phyloP scores from a whole-genome alignment of 64 coral and sea anemone genomes.

The Trachythela sp. region DNA sequence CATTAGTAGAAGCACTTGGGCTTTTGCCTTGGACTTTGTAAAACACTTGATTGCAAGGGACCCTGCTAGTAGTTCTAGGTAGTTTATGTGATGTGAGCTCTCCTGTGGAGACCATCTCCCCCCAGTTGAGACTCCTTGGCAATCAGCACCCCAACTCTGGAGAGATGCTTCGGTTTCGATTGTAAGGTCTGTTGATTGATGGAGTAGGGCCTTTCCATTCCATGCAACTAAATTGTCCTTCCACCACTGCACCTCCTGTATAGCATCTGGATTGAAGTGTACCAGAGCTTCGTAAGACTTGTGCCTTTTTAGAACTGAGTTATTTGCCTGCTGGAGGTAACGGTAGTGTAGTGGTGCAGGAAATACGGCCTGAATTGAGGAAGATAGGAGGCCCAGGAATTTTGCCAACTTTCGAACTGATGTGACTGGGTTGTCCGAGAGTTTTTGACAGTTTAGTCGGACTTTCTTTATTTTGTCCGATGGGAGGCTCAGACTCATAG shows the following conservation, averaged over 20 bases:
- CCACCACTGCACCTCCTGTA: constrained; percentile 16
- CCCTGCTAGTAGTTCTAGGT: constrained; percentile 35
- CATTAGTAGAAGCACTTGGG: constrained; percentile 35
- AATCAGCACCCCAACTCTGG: constrained; percentile 27
- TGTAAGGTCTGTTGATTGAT: not conserved
- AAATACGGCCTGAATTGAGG: constrained; percentile 16
- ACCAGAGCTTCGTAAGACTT: constrained; percentile 14
- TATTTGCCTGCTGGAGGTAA: constrained; percentile 7
- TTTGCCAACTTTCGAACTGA: not conserved
- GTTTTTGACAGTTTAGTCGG: not conserved
- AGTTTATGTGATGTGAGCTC: constrained; percentile 19
- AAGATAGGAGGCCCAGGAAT: not conserved
- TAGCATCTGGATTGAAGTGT: not conserved
- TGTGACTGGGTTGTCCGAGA: not conserved
- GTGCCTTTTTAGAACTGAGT: not conserved
- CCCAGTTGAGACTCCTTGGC: not conserved
- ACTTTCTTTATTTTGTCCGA: not conserved
- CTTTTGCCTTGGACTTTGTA: not conserved
- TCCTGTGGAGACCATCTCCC: constrained; percentile 29
- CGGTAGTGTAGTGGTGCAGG: constrained; percentile 20
- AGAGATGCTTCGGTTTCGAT: constrained; percentile 10
- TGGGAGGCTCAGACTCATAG: not conserved
- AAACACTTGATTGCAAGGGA: constrained; percentile 1
- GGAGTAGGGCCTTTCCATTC: constrained; percentile 29
- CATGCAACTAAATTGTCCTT: constrained; percentile 10